Evolutionary conservation across 2,797 vertebrate genomes (phyloP).

Genomic region (Pipistrellus pygmaeus): DNA sequence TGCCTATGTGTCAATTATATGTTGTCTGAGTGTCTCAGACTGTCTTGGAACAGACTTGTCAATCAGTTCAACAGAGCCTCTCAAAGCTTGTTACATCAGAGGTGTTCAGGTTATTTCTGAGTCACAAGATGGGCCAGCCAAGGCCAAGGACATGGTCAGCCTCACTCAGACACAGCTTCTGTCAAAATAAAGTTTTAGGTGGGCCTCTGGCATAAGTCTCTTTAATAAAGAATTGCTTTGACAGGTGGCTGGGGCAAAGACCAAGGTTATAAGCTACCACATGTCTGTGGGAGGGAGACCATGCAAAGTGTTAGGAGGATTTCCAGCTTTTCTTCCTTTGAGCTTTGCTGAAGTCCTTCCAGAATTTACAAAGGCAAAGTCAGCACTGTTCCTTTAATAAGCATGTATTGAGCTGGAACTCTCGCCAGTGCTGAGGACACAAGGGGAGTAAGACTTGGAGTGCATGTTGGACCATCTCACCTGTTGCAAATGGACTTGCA

Average conservation of each 20-base stretch:
- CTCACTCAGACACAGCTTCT: background rate
- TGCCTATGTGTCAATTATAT: background rate
- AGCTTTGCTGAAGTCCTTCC: background rate
- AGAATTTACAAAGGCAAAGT: background rate
- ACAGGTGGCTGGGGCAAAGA: background rate
- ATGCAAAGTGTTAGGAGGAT: background rate
- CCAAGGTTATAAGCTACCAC: background rate
- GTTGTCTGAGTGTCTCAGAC: background rate
- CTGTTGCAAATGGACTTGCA: background rate
- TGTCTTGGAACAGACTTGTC: slow-evolving; percentile 46
- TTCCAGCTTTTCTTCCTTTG: background rate
- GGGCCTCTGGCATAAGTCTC: background rate
- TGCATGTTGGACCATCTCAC: background rate
- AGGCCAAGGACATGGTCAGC: background rate
- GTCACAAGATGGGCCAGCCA: background rate
- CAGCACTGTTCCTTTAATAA: background rate
- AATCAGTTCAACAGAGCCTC: slow-evolving; percentile 25
- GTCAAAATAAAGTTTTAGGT: slow-evolving; percentile 17
- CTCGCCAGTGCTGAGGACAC: background rate
- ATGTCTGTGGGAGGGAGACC: background rate
- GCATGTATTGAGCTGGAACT: background rate
- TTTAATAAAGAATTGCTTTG: slow-evolving; percentile 60
- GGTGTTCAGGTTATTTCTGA: slow-evolving; percentile 60
- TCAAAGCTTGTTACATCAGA: slow-evolving; percentile 40
- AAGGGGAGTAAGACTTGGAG: background rate